phyloP scores from a whole-genome alignment of 2,888 invertebrate species.

The Aromia moschata region DNA sequence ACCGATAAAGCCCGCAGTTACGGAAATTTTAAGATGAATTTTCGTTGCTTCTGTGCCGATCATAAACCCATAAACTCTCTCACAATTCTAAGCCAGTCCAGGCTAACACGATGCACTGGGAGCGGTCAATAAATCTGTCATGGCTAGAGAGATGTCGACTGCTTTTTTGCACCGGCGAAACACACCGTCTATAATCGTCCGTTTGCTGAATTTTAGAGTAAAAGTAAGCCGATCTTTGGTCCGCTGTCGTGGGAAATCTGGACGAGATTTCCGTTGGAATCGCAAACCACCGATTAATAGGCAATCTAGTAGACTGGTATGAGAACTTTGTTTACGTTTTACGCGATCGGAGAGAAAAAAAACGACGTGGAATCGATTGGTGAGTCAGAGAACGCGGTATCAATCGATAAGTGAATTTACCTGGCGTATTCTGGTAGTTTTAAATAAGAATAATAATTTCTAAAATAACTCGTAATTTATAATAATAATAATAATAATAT shows the following conservation, averaged over 20 bases:
- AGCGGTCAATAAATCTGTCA: not conserved
- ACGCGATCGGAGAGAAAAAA: not conserved
- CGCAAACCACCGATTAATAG: not conserved
- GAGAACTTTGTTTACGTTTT: not conserved
- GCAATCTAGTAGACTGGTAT: not conserved
- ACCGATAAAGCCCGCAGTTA: not conserved
- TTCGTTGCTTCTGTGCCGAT: not conserved
- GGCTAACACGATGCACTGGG: not conserved
- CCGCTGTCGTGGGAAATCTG: constrained; percentile 38
- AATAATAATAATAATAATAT: no score
- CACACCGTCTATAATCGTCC: constrained; percentile 41
- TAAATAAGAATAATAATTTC: no score
- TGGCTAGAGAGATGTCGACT: not conserved
- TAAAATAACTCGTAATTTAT: no score
- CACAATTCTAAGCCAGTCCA: not conserved
- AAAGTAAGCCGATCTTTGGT: constrained; percentile 33
- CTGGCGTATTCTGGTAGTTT: no score
- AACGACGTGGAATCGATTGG: no score
- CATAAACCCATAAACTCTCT: no score
- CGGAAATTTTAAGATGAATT: not conserved
- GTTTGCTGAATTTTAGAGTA: constrained; percentile 36
- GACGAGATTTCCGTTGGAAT: not conserved
- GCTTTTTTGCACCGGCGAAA: constrained; percentile 30
- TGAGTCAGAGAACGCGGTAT: no score
- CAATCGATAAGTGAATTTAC: no score